Base-by-base conservation (phyloP, 2,888 invertebrate species). In the Slavum lentiscoides region DNA sequence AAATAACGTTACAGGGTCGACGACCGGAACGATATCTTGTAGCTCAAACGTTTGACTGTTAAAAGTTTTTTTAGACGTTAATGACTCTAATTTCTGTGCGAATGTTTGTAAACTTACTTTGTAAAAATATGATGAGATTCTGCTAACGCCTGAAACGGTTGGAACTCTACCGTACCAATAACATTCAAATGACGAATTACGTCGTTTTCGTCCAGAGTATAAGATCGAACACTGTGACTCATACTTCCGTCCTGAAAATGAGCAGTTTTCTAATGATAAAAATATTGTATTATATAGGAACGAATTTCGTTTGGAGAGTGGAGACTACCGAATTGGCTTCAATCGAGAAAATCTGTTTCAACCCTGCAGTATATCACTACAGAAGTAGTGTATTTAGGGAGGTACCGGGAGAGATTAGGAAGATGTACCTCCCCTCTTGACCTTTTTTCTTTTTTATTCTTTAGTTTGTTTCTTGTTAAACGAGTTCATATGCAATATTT, bases 141-240 rank as follows among this genome's bases (percentile, higher is more conserved):
- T 5, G 87, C 87, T 82, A 86, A 85, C 81, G 87, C 86, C 84
- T 87, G 87, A 82, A 87, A 88, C 6, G 87, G 87, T 83, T 87
- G 87, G 19, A 87, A 85, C 80, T 87, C 86, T 82, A 87, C 85
- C 77, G 86, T 86, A 61, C 88, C 87, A 55, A 86, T 85, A 64
- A 87, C 86, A 83, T 86, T 86, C 13, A 88, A 83, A 73, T 84
- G 85, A 58, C 84, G 83, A 72, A 87, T 85, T 1, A 85, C 81
- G n/a, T 85, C 83, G 9, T 84, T 84, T 19, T 85, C 84, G 9
- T 83, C 68, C 62, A 87, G 81, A 82, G 83, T 85, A 81, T 87
- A 88, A 30, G 85, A 83, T 83, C 87, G 85, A 84, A 87, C 87
- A 82, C 87, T 87, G n/a, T 87, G 86, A 83, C 86, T 86, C 76